Conservation (phyloP, 2,113 vertebrate species). For the Chloropsis hardwickii region DNA sequence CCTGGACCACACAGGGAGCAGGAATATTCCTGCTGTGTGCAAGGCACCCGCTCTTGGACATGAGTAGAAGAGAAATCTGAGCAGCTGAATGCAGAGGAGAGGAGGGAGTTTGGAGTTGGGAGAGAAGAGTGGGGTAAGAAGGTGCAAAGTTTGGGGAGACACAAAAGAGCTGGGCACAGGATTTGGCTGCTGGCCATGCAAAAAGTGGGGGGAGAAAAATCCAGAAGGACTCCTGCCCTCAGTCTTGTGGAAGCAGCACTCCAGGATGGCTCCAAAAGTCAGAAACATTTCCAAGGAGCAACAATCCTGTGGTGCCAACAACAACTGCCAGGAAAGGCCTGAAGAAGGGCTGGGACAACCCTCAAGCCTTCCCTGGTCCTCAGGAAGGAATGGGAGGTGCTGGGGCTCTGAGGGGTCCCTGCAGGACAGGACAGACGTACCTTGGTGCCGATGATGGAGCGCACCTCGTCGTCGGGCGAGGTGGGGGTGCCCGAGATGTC, state of each 20-base stretch:
- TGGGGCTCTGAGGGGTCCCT: not conserved
- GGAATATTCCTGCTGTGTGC: not conserved
- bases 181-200: not conserved
- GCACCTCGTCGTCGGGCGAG: conserved; percentile 95
- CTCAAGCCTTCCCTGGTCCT: not conserved
- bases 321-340: not conserved
- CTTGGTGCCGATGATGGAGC: conserved; percentile 96
- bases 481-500: conserved; percentile 97
- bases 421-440: conserved; percentile 49
- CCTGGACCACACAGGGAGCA: not conserved
- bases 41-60: not conserved
- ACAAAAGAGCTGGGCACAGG: not conserved
- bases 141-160: not conserved
- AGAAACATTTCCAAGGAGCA: not conserved
- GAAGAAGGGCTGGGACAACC: not conserved
- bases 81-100: not conserved
- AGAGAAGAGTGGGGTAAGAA: not conserved
- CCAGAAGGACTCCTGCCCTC: not conserved
- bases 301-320: not conserved
- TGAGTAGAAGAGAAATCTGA: not conserved
- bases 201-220: not conserved
- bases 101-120: not conserved
- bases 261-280: not conserved
- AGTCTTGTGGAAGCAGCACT: not conserved
- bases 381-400: not conserved